phyloP scores from a whole-genome alignment of 2,113 vertebrate genomes.

The Thunnus maccoyii region DNA sequence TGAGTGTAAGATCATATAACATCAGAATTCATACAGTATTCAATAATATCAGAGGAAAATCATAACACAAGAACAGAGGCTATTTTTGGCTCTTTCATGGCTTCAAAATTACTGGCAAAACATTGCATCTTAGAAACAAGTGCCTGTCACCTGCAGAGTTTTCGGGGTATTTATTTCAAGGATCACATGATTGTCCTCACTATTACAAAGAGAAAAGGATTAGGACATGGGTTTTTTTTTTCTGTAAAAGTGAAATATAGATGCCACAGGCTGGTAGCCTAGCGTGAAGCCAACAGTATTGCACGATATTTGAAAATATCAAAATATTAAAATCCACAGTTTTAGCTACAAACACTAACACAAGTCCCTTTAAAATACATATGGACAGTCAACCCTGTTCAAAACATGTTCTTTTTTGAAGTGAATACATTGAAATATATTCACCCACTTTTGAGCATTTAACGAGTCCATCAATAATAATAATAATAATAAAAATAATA shows the following conservation, averaged over 20 bases:
- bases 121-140: slow-evolving; percentile 62
- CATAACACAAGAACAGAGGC: slow-evolving; percentile 61
- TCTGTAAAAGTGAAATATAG: slow-evolving; percentile 35
- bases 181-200: slow-evolving; percentile 75
- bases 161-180: slow-evolving; percentile 11
- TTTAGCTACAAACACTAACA: slow-evolving; percentile 70
- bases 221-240: background rate
- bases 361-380: slow-evolving; percentile 69
- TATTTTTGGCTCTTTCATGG: slow-evolving; percentile 72
- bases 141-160: slow-evolving; percentile 44
- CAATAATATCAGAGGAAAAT: slow-evolving; percentile 84
- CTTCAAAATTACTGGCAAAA: slow-evolving; percentile 65
- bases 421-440: slow-evolving; percentile 57
- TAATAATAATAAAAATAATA: slow-evolving; percentile 45
- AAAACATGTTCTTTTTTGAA: slow-evolving; percentile 46
- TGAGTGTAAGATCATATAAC: slow-evolving; percentile 72
- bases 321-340: slow-evolving; percentile 72
- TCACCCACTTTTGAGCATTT: slow-evolving; percentile 18
- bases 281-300: slow-evolving; percentile 67
- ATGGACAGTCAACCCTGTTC: slow-evolving; percentile 60
- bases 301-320: slow-evolving; percentile 73
- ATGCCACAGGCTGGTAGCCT: slow-evolving; percentile 34
- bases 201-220: slow-evolving; percentile 34
- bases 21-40: slow-evolving; percentile 75
- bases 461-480: slow-evolving; percentile 36